Conservation (phyloP, 2,797 vertebrate species). For the Dicrostonyx torquatus region DNA sequence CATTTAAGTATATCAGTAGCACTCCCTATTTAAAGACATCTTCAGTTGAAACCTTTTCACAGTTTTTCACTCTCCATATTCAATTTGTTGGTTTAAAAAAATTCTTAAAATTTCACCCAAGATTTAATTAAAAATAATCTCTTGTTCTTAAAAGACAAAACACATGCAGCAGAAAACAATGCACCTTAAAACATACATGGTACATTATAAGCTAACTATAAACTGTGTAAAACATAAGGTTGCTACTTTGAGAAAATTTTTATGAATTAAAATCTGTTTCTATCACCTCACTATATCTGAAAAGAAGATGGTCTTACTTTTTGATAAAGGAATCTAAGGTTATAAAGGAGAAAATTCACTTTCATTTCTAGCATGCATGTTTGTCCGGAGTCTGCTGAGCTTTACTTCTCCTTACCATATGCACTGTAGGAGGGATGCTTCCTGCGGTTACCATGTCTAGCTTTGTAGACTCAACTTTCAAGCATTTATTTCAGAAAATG, state of each 20-base stretch:
- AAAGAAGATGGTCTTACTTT: conserved; percentile 39
- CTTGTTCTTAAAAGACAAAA: conserved; percentile 24
- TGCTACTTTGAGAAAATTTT: conserved; percentile 1
- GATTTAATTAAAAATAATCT: conserved; percentile 37
- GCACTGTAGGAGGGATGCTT: conserved; percentile 72
- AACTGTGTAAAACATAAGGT: conserved; percentile 10
- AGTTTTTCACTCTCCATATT: not conserved
- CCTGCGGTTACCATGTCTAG: conserved; percentile 71
- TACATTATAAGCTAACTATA: not conserved
- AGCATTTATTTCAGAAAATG: conserved; percentile 63
- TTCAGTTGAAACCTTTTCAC: conserved; percentile 47
- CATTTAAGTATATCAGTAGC: conserved; percentile 23
- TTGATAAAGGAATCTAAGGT: conserved; percentile 48
- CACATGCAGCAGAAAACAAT: conserved; percentile 27
- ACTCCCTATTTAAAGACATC: conserved; percentile 58
- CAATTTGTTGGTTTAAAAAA: conserved; percentile 11
- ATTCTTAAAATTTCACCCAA: conserved; percentile 38
- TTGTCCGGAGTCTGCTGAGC: conserved; percentile 31
- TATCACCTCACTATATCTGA: not conserved
- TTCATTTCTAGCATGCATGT: conserved; percentile 62
- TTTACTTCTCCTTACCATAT: conserved; percentile 64
- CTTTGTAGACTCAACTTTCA: conserved; percentile 67
- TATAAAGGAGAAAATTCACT: conserved; percentile 45
- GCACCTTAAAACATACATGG: conserved; percentile 2
- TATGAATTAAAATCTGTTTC: conserved; percentile 41